Base-by-base conservation (phyloP, 1,140 invertebrate genomes). In the Glossosoma conforme region DNA sequence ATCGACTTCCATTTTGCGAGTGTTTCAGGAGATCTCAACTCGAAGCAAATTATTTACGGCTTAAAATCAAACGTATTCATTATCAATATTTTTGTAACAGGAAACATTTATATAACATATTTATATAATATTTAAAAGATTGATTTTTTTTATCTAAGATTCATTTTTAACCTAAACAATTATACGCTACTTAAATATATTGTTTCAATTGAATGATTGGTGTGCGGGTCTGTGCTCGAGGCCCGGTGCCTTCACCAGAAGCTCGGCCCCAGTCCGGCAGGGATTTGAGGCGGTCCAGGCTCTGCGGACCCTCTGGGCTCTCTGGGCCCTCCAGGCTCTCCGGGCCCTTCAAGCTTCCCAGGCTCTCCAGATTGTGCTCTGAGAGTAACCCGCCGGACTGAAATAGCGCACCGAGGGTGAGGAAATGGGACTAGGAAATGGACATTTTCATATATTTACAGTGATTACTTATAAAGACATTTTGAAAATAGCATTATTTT, bases 51-150 rank as follows among this genome's bases (percentile, higher is more conserved):
- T 20, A 45, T 52, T 51, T 43, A 52, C 24, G 55, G 48, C 52
- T 53, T 58, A 36, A 58, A 58, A 58, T 33, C 33, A 45, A 52
- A 54, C 30, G 33, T 51, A 54, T 58, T 70, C 65, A 71, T 75
- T 74, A 72, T 75, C 68, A 73, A 73, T 74, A 73, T 73, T 71
- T 65, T 74, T 69, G 69, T 74, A 75, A 75, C 72, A 75, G 71
- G 71, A 73, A 75, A 75, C 72, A 75, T 75, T 75, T 72, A 74
- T 74, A 75, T 75, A 75, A 75, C 71, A 70, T 75, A 75, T 75
- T 74, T 74, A 72, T 73, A 75, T 73, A 72, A 72, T 73, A 72
- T 74, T 75, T 72, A 70, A 75, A 74, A 75, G 67, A 69, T 71
- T 75, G 69, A 70, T 52, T 59, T 59, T 56, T 48, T 52, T 75